A percentile compares a stretch with the other conserved stretches of the same genome.
Evolutionary conservation across 2,113 vertebrate genomes (phyloP).

Genomic region (Neodontobutis hainanensis): DNA sequence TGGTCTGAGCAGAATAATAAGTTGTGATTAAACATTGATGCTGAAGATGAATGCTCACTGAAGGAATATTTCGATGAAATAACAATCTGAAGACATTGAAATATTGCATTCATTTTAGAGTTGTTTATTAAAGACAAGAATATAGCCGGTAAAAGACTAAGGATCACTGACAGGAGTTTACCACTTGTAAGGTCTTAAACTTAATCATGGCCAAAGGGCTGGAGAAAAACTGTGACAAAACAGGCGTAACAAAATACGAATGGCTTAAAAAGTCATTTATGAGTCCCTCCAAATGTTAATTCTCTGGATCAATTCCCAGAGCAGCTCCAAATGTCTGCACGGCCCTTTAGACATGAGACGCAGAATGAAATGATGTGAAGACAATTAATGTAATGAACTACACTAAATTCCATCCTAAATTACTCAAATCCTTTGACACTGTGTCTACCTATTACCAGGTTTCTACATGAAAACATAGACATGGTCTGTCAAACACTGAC

Average conservation of each 20-base stretch:
- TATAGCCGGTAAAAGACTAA: neutral
- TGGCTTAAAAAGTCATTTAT: neutral
- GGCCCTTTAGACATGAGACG: too few relatives aligned
- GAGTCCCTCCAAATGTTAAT: neutral
- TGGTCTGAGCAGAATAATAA: constrained; percentile 45
- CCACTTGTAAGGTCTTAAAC: neutral
- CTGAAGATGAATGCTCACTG: constrained; percentile 5
- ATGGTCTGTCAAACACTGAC: too few relatives aligned
- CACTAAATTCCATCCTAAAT: too few relatives aligned
- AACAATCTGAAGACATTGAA: constrained; percentile 13
- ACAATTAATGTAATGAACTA: too few relatives aligned
- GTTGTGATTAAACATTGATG: constrained; percentile 51
- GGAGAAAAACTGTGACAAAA: neutral
- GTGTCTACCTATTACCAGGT: too few relatives aligned
- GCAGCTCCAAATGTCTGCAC: too few relatives aligned
- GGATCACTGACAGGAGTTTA: neutral
- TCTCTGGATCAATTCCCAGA: constrained; percentile 3
- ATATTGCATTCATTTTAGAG: constrained; percentile 12
- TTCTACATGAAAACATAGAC: too few relatives aligned
- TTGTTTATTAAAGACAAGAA: neutral
- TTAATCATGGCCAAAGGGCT: neutral
- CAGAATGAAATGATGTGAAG: too few relatives aligned
- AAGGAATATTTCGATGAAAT: constrained; percentile 8
- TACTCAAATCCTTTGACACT: too few relatives aligned
- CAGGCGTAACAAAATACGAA: neutral